Evolutionary conservation across 2,113 vertebrate genomes (phyloP), one percentile per base, ranked within the genome.

Genomic region (Oryzias curvinotus): DNA sequence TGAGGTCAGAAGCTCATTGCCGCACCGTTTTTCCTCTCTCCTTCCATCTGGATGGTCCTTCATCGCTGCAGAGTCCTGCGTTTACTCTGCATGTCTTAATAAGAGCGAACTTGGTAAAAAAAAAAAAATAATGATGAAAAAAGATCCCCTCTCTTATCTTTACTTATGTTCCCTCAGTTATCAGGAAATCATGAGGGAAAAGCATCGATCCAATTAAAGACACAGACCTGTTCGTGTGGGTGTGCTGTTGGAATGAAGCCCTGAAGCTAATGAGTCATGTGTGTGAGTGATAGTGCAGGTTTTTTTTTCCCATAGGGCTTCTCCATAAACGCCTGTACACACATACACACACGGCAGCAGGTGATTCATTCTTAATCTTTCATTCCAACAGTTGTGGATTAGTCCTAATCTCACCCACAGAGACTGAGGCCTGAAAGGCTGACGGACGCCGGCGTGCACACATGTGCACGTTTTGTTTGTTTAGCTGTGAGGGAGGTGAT

Each of bases 351-450:
- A 25, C 36, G 1, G 77, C 74, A 82, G 85, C 83, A 85, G 87
- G 86, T 86, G 78, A 86, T 83, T 88, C 78, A 82, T 86, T 88
- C 73, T 73, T 87, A 88, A 88, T 87, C 83, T 88, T 86, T 90
- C 77, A 85, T 84, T 78, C 83, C 80, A 88, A 84, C 85, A 81
- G 78, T 86, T 75, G 78, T 74, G 86, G 86, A 89, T 89, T 89
- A 89, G 73, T 73, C 63, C 67, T 88, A 87, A 88, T 88, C 85
- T 87, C 55, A 76, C 61, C 77, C 71, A 73, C 77, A 78, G 83
- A 84, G 83, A 65, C 73, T 67, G 48, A 21, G 65, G 69, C 77
- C 74, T 79, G 65, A 81, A 77, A 76, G 77, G 45, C 73, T 78
- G 80, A 82, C 62, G 76, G 82, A 83, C 76, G 75, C 62, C 26